These are phyloP conservation scores for Calypte anna DNA, from an alignment of 2,113 vertebrate species.

Conservation along the genomic window DNA sequence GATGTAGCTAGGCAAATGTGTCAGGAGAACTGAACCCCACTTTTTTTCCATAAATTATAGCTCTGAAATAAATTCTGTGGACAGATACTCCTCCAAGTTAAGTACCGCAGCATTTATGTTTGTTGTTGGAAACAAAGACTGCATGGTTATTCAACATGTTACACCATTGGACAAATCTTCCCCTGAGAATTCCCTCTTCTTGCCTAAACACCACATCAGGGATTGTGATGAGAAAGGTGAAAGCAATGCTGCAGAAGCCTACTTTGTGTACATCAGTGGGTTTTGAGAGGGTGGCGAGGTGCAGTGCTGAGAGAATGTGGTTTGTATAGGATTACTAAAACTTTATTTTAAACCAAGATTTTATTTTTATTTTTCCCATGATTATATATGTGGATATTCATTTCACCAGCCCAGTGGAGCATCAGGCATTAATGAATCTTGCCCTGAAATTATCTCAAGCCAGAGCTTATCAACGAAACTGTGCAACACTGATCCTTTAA, in stretches of 20 bases:
- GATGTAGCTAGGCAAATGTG: background rate
- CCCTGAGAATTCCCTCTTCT: background rate
- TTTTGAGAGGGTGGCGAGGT: background rate
- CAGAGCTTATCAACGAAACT: background rate
- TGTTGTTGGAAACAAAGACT: background rate
- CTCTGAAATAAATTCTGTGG: background rate
- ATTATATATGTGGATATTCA: background rate
- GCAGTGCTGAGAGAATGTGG: background rate
- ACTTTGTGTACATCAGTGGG: background rate
- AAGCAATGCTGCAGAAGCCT: background rate
- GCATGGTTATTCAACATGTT: background rate
- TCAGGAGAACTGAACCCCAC: background rate
- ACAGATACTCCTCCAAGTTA: background rate
- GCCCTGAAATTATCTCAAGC: background rate
- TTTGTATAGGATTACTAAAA: background rate
- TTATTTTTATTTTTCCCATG: background rate
- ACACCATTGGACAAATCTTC: background rate
- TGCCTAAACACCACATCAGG: background rate
- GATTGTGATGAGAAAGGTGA: background rate
- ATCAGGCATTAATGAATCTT: background rate
- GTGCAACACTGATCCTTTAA: background rate
- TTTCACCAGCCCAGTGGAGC: background rate
- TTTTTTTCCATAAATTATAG: background rate
- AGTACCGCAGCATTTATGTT: background rate
- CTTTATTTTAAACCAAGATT: background rate